Conservation (phyloP, 2,888 invertebrate genomes). For the Endotricha flammealis region DNA sequence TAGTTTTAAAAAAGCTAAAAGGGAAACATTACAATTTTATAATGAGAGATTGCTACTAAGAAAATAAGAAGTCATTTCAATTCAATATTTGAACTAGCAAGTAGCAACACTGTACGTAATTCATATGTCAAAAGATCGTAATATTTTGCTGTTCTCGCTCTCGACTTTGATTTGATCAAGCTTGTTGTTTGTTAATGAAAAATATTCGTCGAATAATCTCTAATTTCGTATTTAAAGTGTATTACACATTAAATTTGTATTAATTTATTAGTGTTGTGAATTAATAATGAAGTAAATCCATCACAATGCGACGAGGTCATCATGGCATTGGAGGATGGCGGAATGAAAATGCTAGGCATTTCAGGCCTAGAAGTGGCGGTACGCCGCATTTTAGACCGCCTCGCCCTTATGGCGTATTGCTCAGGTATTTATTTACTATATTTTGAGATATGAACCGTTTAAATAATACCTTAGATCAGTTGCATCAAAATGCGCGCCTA, state of each 20-base stretch:
- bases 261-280: constrained; percentile 16
- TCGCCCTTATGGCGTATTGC: constrained; percentile 35
- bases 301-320: constrained; percentile 72
- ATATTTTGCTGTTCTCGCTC: too few species aligned
- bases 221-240: not conserved
- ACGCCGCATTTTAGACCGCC: constrained; percentile 48
- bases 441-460: not conserved
- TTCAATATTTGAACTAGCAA: too few species aligned
- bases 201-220: too few species aligned
- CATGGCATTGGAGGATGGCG: constrained; percentile 62
- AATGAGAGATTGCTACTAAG: too few species aligned
- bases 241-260: not conserved
- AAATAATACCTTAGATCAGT: constrained; percentile 12
- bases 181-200: not conserved
- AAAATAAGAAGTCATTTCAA: too few species aligned
- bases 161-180: not conserved
- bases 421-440: constrained; percentile 42
- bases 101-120: too few species aligned
- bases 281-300: constrained; percentile 45
- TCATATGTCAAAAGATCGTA: too few species aligned
- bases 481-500: constrained; percentile 47
- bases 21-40: too few species aligned
- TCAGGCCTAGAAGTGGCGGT: constrained; percentile 54
- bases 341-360: constrained; percentile 61
- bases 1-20: too few species aligned